phyloP scores from a whole-genome alignment of 2,113 vertebrate genomes.

The Pyrgilauda ruficollis region DNA sequence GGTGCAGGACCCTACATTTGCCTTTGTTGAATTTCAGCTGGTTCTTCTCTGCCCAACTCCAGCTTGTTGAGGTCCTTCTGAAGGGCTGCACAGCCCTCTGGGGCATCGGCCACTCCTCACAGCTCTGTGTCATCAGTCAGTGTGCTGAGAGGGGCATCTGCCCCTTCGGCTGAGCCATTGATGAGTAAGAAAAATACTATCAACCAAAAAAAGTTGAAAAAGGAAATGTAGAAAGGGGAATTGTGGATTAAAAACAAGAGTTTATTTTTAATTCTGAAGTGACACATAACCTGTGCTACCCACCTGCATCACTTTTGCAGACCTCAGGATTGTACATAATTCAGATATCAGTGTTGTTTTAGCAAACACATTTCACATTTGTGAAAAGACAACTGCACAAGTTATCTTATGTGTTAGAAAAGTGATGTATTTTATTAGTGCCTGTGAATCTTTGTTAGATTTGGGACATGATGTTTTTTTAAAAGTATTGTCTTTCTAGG shows the following conservation, averaged over 20 bases:
- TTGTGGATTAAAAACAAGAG: too few species aligned
- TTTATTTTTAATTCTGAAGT: neutral
- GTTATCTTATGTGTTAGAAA: neutral
- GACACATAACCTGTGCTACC: fast-evolving
- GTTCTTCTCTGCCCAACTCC: neutral
- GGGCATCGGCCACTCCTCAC: fast-evolving
- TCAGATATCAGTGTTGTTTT: neutral
- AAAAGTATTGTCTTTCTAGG: neutral
- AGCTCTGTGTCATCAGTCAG: neutral
- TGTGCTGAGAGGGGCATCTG: neutral
- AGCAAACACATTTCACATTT: neutral
- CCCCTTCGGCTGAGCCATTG: neutral
- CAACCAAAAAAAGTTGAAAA: neutral
- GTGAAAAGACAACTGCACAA: neutral
- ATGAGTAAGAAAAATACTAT: neutral
- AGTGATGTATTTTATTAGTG: neutral
- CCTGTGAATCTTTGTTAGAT: neutral
- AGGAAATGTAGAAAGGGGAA: neutral
- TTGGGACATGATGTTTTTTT: neutral
- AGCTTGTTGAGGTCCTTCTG: neutral
- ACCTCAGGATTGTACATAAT: neutral
- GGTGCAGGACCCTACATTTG: fast-evolving
- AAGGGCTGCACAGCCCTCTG: neutral
- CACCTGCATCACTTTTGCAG: neutral
- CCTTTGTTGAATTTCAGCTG: neutral